Percentiles rank a stretch among this genome's conserved stretches.
Conservation (phyloP, 1,140 invertebrate species). For the Sarcophaga peregrina region DNA sequence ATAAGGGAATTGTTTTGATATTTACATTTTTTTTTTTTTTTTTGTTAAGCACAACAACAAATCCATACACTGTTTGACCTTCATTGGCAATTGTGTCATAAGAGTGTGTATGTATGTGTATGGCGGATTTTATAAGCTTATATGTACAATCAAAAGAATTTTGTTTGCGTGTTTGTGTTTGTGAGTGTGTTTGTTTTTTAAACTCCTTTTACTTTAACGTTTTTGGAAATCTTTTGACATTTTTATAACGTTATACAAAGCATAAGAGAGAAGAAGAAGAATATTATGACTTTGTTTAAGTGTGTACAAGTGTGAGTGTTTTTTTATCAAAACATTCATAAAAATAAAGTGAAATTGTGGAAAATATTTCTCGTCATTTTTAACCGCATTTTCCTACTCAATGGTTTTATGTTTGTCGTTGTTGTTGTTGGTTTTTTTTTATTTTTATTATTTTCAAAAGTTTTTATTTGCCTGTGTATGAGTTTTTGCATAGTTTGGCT, state of each 20-base stretch:
- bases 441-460: too few relatives aligned
- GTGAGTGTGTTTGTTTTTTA: neutral
- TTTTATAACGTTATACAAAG: conserved; percentile 21
- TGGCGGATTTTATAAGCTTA: too few relatives aligned
- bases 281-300: too few relatives aligned
- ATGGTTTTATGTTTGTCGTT: neutral
- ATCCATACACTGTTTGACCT: neutral
- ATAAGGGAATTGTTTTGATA: too few relatives aligned
- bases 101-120: too few relatives aligned
- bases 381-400: neutral
- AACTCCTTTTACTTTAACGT: conserved; percentile 1
- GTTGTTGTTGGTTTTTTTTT: too few relatives aligned
- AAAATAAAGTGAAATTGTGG: conserved; percentile 1
- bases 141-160: too few relatives aligned
- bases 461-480: neutral
- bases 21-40: too few relatives aligned
- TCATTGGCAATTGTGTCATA: conserved; percentile 11
- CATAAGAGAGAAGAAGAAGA: too few relatives aligned
- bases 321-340: conserved; percentile 19
- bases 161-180: too few relatives aligned
- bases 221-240: conserved; percentile 9
- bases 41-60: neutral
- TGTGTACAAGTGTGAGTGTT: neutral
- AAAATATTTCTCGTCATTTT: neutral
- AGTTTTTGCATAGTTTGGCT: conserved; percentile 18